Evolutionary conservation across 2,888 invertebrate genomes (phyloP), one percentile per base, ranked within the genome.

Genomic region (Balanococcus diminutus): DNA sequence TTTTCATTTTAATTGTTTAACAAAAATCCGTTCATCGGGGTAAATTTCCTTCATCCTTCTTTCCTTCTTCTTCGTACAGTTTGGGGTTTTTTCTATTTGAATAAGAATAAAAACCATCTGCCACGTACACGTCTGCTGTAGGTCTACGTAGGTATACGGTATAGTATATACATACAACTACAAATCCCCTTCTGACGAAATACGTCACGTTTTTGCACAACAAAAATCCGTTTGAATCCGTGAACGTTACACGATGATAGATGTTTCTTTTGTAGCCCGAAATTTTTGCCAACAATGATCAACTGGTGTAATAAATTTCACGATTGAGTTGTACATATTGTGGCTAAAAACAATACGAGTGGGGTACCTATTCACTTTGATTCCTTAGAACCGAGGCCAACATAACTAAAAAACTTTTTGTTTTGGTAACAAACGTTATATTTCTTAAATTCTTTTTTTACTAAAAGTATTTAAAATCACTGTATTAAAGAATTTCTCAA

Each of bases 151-250:
- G 36, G 8, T 36, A 5, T 8, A 36, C n/a, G 36, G 46, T 46
- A 56, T n/a, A n/a, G n/a, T n/a, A n/a, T n/a, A n/a, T n/a, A n/a
- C n/a, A n/a, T n/a, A n/a, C n/a, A n/a, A n/a, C n/a, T 22, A 56
- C 19, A 31, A 79, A 79, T 79, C 75, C 75, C n/a, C 36, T 22
- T 36, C 19, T 36, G 75, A 79, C 36, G 36, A 79, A 79, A 79
- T 36, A 72, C 36, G 28, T 36, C 75, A 79, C 75, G 75, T 36
- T 79, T 79, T 79, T 19, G 36, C 75, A 19, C 19, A 67, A 19
- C 36, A 19, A 79, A 36, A 79, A 19, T 11, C 19, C 16, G n/a
- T 56, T 56, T 8, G 56, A 56, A 22, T 22, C 22, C 22, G 4
- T 22, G 56, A 46, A 46, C 4, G 46, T 46, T 46, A 46, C n/a